phyloP scores from a whole-genome alignment of 2,888 invertebrate genomes.

The Dolomedes plantarius region DNA sequence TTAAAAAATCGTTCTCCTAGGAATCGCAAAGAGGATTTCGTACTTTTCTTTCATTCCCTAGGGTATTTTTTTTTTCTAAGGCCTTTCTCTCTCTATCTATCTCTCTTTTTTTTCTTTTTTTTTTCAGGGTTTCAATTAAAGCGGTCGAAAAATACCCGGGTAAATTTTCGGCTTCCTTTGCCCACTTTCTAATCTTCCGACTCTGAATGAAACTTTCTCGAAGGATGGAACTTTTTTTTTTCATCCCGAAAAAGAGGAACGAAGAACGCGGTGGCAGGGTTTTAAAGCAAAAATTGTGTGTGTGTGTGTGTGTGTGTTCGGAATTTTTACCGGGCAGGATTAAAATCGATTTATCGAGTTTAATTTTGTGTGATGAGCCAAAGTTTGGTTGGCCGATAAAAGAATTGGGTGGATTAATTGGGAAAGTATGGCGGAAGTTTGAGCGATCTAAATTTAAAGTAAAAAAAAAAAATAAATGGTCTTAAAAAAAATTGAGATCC shows the following conservation, averaged over 20 bases:
- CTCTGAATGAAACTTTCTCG: conserved; percentile 45
- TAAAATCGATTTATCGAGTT: conserved; percentile 14
- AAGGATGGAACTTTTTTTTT: background rate
- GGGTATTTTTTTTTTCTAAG: too few relatives aligned
- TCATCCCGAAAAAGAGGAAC: too few relatives aligned
- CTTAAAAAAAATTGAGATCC: too few relatives aligned
- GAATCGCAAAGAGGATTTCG: background rate
- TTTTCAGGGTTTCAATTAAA: conserved; percentile 47
- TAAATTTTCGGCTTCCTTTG: conserved; percentile 41
- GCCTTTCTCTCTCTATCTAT: too few relatives aligned
- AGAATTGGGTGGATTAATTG: conserved; percentile 4
- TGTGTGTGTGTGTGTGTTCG: background rate
- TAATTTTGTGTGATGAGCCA: background rate
- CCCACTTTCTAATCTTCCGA: conserved; percentile 28
- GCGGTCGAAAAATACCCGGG: conserved; percentile 13
- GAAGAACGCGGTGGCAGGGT: background rate
- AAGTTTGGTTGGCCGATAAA: background rate
- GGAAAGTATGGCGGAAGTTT: background rate
- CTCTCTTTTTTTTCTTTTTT: too few relatives aligned
- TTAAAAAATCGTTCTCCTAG: conserved; percentile 64
- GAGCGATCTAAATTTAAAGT: too few relatives aligned
- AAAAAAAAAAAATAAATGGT: too few relatives aligned
- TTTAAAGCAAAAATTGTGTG: conserved; percentile 1
- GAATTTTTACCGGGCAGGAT: background rate
- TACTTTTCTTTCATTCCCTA: background rate